Conservation (phyloP, 2,113 vertebrate species). For the Nothobranchius furzeri region DNA sequence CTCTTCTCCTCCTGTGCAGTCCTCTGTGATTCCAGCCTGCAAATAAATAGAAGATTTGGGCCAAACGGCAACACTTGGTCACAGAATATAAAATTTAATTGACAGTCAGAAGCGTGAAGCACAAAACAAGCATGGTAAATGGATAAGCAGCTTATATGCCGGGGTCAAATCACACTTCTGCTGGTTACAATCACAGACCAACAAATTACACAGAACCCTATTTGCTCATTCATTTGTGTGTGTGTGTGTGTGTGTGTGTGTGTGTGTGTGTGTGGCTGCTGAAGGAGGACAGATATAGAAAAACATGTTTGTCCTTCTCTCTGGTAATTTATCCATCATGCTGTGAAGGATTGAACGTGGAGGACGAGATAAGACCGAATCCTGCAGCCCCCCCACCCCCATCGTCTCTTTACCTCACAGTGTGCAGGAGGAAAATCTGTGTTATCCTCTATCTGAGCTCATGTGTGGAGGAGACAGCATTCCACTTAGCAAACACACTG, state of each 20-base stretch:
- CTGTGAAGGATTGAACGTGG: constrained; percentile 46
- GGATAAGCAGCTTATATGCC: constrained; percentile 68
- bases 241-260: constrained; percentile 21
- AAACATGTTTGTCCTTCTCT: constrained; percentile 37
- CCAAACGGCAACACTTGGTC: constrained; percentile 46
- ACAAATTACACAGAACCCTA: constrained; percentile 50
- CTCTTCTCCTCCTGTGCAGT: constrained; percentile 3
- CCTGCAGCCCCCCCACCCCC: constrained; percentile 37
- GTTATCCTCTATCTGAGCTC: constrained; percentile 18
- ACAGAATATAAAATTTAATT: constrained; percentile 62
- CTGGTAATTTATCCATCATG: constrained; percentile 34
- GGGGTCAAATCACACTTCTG: constrained; percentile 47
- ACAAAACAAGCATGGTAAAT: constrained; percentile 61
- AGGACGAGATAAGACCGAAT: constrained; percentile 46
- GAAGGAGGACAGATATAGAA: constrained; percentile 28
- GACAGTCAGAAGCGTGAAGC: constrained; percentile 25
- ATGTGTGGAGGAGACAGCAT: constrained; percentile 7
- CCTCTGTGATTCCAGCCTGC: neutral
- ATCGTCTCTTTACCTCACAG: constrained; percentile 47
- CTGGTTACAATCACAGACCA: constrained; percentile 28
- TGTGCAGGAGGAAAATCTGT: constrained; percentile 15
- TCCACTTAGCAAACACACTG: constrained; percentile 9
- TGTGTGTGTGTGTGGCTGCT: constrained; percentile 2
- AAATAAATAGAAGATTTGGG: constrained; percentile 21
- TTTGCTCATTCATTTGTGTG: constrained; percentile 24